Conservation (phyloP, 2,797 vertebrate genomes). For the Limnodromus scolopaceus region DNA sequence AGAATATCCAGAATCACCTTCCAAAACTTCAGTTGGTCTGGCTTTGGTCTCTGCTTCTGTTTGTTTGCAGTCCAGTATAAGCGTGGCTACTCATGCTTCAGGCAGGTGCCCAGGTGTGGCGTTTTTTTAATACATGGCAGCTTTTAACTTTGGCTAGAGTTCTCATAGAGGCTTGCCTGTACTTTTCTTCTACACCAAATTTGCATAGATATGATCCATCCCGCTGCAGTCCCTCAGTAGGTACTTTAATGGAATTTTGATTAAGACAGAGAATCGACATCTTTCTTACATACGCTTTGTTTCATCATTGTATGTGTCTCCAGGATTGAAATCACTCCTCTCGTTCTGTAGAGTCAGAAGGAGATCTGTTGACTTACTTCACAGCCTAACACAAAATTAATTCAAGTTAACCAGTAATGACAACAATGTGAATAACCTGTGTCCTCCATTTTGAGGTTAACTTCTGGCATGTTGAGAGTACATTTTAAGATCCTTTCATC, state of each 20-base stretch:
- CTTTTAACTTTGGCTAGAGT: background rate
- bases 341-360: accelerated
- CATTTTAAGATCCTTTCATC: background rate
- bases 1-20: background rate
- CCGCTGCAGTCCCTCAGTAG: background rate
- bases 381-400: background rate
- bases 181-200: background rate
- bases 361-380: background rate
- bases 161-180: background rate
- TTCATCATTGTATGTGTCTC: background rate
- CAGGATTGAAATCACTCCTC: background rate
- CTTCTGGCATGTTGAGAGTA: background rate
- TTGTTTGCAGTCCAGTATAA: background rate
- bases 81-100: background rate
- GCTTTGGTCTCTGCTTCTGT: background rate
- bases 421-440: background rate
- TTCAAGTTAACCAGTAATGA: background rate
- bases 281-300: background rate
- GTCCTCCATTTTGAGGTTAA: background rate
- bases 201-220: background rate
- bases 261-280: background rate
- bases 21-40: background rate
- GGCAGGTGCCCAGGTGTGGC: background rate
- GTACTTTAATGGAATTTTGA: background rate
- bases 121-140: background rate